Conservation (phyloP, 2,113 vertebrate species). For the Lepisosteus osseus region DNA sequence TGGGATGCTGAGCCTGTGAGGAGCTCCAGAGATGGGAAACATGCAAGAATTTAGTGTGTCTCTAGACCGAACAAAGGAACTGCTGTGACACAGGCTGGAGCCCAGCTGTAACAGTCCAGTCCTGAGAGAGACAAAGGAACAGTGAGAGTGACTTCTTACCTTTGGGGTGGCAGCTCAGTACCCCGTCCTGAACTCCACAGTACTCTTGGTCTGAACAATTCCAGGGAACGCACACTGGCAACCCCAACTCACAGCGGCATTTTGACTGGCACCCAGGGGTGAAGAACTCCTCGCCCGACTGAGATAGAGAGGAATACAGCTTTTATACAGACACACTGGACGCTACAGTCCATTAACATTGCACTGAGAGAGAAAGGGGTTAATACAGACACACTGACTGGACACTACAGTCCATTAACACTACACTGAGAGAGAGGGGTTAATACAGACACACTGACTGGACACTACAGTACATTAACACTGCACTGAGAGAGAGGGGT, state of each 20-base stretch:
- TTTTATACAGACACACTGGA: not conserved
- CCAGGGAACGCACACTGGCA: conserved; percentile 41
- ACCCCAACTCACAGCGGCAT: conserved; percentile 51
- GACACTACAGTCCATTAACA: too few species aligned
- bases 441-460: too few species aligned
- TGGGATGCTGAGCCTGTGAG: not conserved
- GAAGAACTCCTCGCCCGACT: conserved; percentile 65
- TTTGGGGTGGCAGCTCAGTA: conserved; percentile 64
- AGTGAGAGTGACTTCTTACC: conserved; percentile 41
- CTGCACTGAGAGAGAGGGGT: not conserved
- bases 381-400: not conserved
- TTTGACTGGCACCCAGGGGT: conserved; percentile 49
- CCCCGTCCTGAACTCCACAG: conserved; percentile 56
- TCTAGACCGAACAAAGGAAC: too few species aligned
- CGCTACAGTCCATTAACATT: too few species aligned
- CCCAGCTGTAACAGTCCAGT: too few species aligned
- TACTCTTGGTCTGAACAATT: conserved; percentile 57
- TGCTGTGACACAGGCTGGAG: too few species aligned
- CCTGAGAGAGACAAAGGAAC: too few species aligned
- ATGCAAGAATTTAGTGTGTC: too few species aligned
- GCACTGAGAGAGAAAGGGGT: not conserved
- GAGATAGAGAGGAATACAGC: conserved; percentile 5
- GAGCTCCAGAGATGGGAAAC: too few species aligned
- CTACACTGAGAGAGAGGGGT: not conserved
- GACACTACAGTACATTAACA: too few species aligned